Evolutionary conservation across 2,113 vertebrate species (phyloP).

Genomic region (Xiphophorus couchianus): DNA sequence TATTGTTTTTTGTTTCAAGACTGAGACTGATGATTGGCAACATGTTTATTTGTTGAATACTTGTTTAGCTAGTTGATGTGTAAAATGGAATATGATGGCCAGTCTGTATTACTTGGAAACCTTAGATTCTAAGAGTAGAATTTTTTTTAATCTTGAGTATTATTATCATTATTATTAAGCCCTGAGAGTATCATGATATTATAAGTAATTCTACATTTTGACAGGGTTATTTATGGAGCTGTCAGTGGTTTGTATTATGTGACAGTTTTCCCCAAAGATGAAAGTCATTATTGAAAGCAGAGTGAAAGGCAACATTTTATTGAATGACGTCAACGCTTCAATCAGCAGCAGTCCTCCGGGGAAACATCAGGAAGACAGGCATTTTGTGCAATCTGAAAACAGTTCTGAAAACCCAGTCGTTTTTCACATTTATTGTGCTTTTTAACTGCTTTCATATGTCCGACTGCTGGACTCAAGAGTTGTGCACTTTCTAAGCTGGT

Average conservation of each 20-base stretch:
- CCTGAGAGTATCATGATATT: neutral
- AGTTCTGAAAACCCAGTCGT: neutral
- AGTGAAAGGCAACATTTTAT: conserved; percentile 24
- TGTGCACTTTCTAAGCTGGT: neutral
- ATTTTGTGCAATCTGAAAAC: conserved; percentile 1
- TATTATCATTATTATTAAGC: neutral
- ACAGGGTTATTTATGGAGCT: conserved; percentile 7
- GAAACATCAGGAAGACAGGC: conserved; percentile 4
- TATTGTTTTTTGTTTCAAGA: too few species aligned
- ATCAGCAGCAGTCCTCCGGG: conserved; percentile 10
- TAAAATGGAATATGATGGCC: neutral
- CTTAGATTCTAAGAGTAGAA: neutral
- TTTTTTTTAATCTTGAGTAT: neutral
- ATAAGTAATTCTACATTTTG: neutral
- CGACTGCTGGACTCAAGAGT: neutral
- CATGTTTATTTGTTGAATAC: neutral
- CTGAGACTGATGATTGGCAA: too few species aligned
- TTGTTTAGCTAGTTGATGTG: neutral
- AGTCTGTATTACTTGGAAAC: conserved; percentile 4
- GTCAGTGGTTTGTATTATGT: neutral
- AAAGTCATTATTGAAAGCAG: conserved; percentile 11
- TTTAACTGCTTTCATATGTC: neutral
- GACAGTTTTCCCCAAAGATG: conserved; percentile 8
- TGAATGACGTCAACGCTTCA: conserved; percentile 21
- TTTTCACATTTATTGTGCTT: neutral